phyloP scores from a whole-genome alignment of 1,140 invertebrate species.

The Diorhabda carinulata region DNA sequence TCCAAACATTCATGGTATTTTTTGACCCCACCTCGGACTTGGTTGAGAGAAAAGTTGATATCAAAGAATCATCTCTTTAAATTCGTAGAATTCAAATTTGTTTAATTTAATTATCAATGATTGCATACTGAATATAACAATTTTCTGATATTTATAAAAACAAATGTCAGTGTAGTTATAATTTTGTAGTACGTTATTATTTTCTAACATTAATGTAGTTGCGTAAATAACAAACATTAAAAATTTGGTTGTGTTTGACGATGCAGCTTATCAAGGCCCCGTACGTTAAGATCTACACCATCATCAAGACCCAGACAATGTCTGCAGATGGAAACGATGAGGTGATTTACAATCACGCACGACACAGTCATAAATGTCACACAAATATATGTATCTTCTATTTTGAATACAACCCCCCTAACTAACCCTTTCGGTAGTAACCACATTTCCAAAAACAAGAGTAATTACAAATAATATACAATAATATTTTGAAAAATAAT shows the following conservation, averaged over 20 bases:
- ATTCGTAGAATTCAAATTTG: too few species aligned
- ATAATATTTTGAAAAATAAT: background rate
- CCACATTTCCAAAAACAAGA: background rate
- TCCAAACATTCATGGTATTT: too few species aligned
- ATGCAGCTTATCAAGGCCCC: constrained; percentile 89
- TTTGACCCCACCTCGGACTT: too few species aligned
- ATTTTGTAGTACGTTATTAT: background rate
- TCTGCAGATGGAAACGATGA: constrained; percentile 66
- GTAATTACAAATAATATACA: background rate
- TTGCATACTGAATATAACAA: too few species aligned
- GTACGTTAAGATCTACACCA: constrained; percentile 91
- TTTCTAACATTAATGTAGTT: background rate
- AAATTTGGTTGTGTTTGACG: constrained; percentile 31
- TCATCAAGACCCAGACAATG: constrained; percentile 87
- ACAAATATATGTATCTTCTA: constrained; percentile 6
- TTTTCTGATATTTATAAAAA: background rate
- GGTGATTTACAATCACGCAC: constrained; percentile 50
- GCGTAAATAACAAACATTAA: constrained; percentile 7
- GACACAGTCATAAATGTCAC: constrained; percentile 32
- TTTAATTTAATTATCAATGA: too few species aligned
- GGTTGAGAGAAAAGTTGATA: too few species aligned
- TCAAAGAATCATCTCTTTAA: too few species aligned
- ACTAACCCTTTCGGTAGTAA: background rate
- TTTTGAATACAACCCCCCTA: background rate
- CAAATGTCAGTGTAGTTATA: background rate